Percentiles rank a stretch among this genome's conserved stretches.
These are phyloP conservation scores for Nothura maculosa DNA, from an alignment of 2,797 vertebrate species.

Conservation along the genomic window DNA sequence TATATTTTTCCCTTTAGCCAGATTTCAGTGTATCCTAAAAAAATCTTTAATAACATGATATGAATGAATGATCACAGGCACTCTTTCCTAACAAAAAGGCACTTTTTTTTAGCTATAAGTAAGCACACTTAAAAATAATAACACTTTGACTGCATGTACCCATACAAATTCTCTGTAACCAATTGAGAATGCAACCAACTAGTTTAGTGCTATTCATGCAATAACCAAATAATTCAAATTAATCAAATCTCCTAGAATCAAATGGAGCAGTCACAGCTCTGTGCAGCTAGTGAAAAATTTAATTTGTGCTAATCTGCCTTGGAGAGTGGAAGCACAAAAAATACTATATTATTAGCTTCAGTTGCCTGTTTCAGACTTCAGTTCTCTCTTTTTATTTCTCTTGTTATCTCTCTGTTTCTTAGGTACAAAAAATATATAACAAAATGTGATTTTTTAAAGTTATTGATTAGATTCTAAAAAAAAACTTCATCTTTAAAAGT, in stretches of 20 bases:
- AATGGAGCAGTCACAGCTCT: constrained; percentile 13
- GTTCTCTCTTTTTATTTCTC: not conserved
- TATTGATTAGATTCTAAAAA: not conserved
- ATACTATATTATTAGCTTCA: not conserved
- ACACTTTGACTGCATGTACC: not conserved
- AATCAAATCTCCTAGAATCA: constrained; percentile 33
- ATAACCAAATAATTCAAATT: constrained; percentile 36
- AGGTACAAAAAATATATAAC: not conserved
- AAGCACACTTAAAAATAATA: constrained; percentile 18
- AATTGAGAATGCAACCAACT: constrained; percentile 19
- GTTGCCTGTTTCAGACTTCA: not conserved
- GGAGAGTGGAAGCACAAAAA: not conserved
- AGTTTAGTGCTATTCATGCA: not conserved
- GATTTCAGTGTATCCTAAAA: constrained; percentile 60
- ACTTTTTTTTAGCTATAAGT: constrained; percentile 54
- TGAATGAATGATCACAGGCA: constrained; percentile 35
- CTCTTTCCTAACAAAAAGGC: constrained; percentile 29
- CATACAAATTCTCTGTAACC: constrained; percentile 22
- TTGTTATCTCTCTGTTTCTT: not conserved
- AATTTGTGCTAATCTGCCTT: constrained; percentile 46
- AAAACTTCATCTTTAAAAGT: not conserved
- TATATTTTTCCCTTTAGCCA: constrained; percentile 50
- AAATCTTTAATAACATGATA: constrained; percentile 70
- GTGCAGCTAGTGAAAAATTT: constrained; percentile 36
- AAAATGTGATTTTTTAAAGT: not conserved